These are phyloP conservation scores for Gymnocheta viridis DNA, from an alignment of 2,888 invertebrate genomes.

Conservation along the genomic window DNA sequence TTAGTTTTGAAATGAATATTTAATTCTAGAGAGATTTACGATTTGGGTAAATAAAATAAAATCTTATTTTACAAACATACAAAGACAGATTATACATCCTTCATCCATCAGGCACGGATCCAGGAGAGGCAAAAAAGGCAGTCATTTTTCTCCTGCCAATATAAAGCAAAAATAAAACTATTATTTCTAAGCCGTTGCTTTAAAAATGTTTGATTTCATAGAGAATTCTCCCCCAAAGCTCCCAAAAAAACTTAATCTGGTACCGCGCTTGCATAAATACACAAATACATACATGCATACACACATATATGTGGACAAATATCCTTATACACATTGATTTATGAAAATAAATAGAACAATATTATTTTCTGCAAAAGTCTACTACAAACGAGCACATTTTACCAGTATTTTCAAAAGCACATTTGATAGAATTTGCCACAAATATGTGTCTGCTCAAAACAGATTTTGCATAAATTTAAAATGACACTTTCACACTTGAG, in stretches of 20 bases:
- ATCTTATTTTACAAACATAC: conserved; percentile 18
- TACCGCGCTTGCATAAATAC: neutral
- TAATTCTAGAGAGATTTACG: neutral
- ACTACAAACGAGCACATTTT: neutral
- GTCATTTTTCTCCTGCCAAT: too few relatives aligned
- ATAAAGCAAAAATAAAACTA: too few relatives aligned
- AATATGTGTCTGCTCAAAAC: neutral
- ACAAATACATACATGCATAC: neutral
- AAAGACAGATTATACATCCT: neutral
- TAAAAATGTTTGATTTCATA: too few relatives aligned
- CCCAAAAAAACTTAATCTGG: too few relatives aligned
- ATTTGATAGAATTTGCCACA: neutral
- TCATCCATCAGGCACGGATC: too few relatives aligned
- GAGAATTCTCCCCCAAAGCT: too few relatives aligned
- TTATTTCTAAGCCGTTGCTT: too few relatives aligned
- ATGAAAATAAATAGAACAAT: neutral
- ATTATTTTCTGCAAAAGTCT: conserved; percentile 21
- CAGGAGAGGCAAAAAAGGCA: too few relatives aligned
- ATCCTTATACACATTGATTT: neutral
- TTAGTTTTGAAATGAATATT: conserved; percentile 24
- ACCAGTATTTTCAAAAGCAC: neutral
- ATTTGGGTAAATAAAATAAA: conserved; percentile 28
- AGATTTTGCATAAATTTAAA: neutral
- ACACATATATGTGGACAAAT: neutral
- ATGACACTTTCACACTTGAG: neutral